phyloP scores from a whole-genome alignment of 2,888 invertebrate species.

The Eilema caniola region DNA sequence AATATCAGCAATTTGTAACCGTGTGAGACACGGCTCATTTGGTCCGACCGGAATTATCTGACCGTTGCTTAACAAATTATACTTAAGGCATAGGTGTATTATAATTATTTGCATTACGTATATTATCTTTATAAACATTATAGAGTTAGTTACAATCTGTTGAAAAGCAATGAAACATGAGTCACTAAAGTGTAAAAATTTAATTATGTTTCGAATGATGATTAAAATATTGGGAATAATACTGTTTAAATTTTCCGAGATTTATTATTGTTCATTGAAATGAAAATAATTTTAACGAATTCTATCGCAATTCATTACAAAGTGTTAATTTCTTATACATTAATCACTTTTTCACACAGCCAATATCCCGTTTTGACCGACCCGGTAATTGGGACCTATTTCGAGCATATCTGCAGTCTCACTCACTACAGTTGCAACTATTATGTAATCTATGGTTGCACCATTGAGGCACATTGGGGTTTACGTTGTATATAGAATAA shows the following conservation, averaged over 20 bases:
- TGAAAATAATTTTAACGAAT: background rate
- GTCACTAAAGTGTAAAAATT: background rate
- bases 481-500: too few relatives aligned
- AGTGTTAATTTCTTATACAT: too few relatives aligned
- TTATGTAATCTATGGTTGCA: too few relatives aligned
- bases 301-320: too few relatives aligned
- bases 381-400: too few relatives aligned
- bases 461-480: too few relatives aligned
- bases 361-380: too few relatives aligned
- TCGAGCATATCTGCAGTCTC: too few relatives aligned
- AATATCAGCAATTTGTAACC: constrained; percentile 59
- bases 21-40: constrained; percentile 32
- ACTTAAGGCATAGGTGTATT: background rate
- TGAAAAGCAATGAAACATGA: background rate
- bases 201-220: background rate
- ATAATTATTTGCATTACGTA: background rate
- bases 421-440: too few relatives aligned
- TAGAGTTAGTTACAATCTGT: background rate
- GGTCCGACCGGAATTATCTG: constrained; percentile 1
- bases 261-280: background rate
- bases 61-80: background rate
- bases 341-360: too few relatives aligned
- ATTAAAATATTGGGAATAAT: background rate
- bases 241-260: background rate
- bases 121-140: background rate